These are phyloP conservation scores for Ophthalmolycus amberensis DNA, from an alignment of 2,113 vertebrate genomes.

Conservation along the genomic window DNA sequence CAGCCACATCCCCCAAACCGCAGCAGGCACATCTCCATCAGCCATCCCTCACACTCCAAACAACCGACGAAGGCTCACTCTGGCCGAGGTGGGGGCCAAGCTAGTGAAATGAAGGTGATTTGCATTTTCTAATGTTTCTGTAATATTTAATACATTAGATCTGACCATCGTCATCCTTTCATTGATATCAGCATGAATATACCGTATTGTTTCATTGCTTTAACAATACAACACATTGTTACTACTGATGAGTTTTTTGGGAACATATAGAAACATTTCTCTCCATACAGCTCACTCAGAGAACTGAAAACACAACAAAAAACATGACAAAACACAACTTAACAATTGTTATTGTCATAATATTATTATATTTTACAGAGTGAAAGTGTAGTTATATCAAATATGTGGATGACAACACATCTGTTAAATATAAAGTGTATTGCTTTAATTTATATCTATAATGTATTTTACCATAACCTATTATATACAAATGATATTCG, in stretches of 20 bases:
- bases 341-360: no score
- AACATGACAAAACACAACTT: no score
- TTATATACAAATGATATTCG: neutral
- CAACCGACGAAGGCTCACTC: no score
- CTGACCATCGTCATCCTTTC: neutral
- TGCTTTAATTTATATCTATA: neutral
- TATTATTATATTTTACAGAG: neutral
- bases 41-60: no score
- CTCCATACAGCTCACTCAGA: neutral
- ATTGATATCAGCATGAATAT: neutral
- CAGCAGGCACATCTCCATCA: no score
- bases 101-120: neutral
- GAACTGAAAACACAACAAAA: no score
- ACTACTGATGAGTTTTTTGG: neutral
- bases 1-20: no score
- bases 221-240: neutral
- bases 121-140: neutral
- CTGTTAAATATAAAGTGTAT: neutral
- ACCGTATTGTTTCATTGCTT: neutral
- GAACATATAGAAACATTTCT: no score
- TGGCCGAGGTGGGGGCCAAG: no score
- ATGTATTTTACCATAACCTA: neutral
- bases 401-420: neutral
- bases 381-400: neutral
- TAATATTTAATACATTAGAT: neutral